Percentiles rank a stretch among this genome's conserved stretches.
phyloP scores from a whole-genome alignment of 2,888 invertebrate species.

The Homarus gammarus region DNA sequence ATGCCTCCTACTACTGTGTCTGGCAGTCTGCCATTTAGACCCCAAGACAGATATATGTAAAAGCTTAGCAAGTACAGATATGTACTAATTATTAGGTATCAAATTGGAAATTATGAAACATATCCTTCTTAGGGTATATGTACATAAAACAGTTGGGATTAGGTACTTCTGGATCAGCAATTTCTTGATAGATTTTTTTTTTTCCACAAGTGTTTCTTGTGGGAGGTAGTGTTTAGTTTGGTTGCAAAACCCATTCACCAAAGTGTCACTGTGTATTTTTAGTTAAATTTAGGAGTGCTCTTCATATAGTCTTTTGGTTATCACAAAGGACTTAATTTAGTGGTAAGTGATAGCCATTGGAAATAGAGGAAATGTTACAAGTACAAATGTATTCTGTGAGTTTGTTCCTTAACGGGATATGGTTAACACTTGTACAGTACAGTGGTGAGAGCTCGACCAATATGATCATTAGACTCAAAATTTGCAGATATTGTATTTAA shows the following conservation, averaged over 20 bases:
- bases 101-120: background rate
- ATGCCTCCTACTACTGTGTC: constrained; percentile 63
- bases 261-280: constrained; percentile 47
- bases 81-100: background rate
- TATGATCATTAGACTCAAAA: background rate
- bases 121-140: constrained; percentile 32
- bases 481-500: background rate
- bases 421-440: constrained; percentile 12
- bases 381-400: constrained; percentile 52
- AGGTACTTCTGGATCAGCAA: constrained; percentile 13
- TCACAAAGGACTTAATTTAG: constrained; percentile 51
- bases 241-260: constrained; percentile 28
- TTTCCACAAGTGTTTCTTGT: constrained; percentile 10
- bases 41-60: constrained; percentile 60
- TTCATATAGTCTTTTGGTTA: constrained; percentile 53
- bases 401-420: constrained; percentile 31
- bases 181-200: background rate
- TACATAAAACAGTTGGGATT: constrained; percentile 30
- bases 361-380: constrained; percentile 37
- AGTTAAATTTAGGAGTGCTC: constrained; percentile 42
- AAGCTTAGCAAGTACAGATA: constrained; percentile 2
- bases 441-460: background rate
- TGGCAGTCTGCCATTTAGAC: constrained; percentile 60
- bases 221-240: constrained; percentile 2
- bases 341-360: constrained; percentile 48